phyloP scores from a whole-genome alignment of 2,888 invertebrate species.

The Glaucopsyche alexis region DNA sequence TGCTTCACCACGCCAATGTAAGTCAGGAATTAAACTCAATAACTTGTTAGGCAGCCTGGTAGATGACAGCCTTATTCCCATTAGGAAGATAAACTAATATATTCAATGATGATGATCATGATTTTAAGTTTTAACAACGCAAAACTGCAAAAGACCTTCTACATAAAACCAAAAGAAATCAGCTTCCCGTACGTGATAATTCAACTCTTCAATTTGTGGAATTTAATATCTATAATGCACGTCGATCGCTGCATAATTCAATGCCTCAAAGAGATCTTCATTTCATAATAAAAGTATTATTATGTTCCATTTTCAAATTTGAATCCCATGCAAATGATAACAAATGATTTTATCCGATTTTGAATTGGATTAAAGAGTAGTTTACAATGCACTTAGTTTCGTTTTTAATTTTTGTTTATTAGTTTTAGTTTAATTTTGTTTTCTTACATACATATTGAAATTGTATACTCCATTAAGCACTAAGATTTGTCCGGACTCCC shows the following conservation, averaged over 20 bases:
- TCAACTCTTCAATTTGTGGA: constrained; percentile 21
- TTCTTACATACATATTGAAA: no score
- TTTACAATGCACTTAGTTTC: background rate
- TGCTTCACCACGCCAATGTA: no score
- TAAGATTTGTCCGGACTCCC: no score
- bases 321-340: background rate
- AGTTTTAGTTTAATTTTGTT: no score
- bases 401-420: background rate
- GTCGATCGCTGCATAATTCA: constrained; percentile 19
- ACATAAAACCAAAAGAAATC: constrained; percentile 4
- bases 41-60: no score
- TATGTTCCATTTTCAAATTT: constrained; percentile 20
- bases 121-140: no score
- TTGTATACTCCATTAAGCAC: no score
- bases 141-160: background rate
- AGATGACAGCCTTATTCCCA: no score
- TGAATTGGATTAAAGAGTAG: background rate
- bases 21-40: no score
- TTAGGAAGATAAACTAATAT: no score
- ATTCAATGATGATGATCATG: no score
- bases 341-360: background rate
- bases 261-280: constrained; percentile 23
- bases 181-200: background rate
- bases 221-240: constrained; percentile 30
- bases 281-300: constrained; percentile 14